These are phyloP conservation scores for Sphaeramia orbicularis DNA, from an alignment of 2,797 vertebrate species.

Conservation along the genomic window DNA sequence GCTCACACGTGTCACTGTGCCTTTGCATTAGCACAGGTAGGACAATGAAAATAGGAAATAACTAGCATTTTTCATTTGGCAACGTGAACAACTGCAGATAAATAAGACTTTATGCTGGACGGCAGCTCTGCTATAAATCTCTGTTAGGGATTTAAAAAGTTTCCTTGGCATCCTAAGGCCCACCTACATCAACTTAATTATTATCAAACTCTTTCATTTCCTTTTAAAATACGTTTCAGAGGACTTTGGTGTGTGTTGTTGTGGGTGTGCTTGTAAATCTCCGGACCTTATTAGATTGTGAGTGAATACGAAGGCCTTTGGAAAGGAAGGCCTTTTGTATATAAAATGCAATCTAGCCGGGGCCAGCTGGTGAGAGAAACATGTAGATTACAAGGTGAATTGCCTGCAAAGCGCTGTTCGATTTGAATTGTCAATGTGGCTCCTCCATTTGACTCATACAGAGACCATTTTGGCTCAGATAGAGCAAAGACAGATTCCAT, in stretches of 20 bases:
- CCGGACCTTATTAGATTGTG: conserved; percentile 62
- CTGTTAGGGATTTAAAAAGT: conserved; percentile 17
- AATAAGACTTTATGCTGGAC: no score
- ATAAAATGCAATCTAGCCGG: conserved; percentile 79
- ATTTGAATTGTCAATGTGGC: conserved; percentile 80
- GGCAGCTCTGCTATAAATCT: conserved; percentile 2
- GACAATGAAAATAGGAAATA: no score
- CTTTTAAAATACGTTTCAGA: conserved; percentile 26
- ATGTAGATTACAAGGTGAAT: conserved; percentile 80
- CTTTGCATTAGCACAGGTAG: no score
- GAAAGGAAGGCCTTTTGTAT: conserved; percentile 70
- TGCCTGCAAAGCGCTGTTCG: conserved; percentile 78
- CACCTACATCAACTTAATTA: conserved; percentile 36
- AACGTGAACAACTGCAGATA: no score
- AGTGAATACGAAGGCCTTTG: conserved; percentile 61
- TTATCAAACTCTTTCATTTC: conserved; percentile 19
- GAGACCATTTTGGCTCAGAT: conserved; percentile 82
- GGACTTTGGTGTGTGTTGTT: conserved; percentile 29
- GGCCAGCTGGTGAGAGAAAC: conserved; percentile 68
- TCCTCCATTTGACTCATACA: conserved; percentile 73
- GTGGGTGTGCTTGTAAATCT: conserved; percentile 63
- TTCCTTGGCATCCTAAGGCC: background rate
- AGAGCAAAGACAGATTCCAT: conserved; percentile 91
- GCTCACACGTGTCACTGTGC: no score
- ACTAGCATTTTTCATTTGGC: no score